Evolutionary conservation across 2,797 vertebrate genomes (phyloP), one percentile per base, ranked within the genome.

Genomic region (Coilia nasus): DNA sequence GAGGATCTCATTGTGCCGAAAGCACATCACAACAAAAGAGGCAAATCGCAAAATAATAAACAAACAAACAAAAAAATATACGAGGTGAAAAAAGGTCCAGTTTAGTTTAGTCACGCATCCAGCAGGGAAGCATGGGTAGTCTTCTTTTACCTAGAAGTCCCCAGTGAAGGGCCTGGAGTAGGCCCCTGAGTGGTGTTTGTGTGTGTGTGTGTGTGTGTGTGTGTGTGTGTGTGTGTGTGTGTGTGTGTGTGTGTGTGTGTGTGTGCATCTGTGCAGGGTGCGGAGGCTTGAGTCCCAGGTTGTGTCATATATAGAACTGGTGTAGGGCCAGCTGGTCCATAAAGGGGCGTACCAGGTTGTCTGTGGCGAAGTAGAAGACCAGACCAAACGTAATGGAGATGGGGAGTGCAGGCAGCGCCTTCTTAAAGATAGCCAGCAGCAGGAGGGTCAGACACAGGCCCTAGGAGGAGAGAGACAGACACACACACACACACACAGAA

Each of bases 341-440:
- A 91, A 99, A 99, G 59, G 98, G 98, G 83, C 97, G 97, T 81
- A 99, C 98, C 91, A 99, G 93, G 94, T 99, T 97, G 94, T 99
- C 98, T 81, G 98, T 99, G 91, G 98, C 97, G 84, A 99, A 99
- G 94, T 99, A 99, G 95, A 99, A 99, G 92, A 99, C 96, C 56
- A 99, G 95, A 92, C 98, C 98, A 46, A 99, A 99, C 0, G 98
- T 98, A 85, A 99, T 99, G 85, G 98, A 99, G 94, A 99, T 99
- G 86, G 98, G 98, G 84, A 99, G 96, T 81, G 98, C 98, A 59
- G 98, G 98, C 88, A 99, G 96, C 0, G 98, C 98, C 90, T 99
- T 99, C 95, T 99, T 99, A 94, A 99, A 99, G 94, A 99, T 99
- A 94, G 98, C 98, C 83, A 99, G 96, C 85, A 99, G 97, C 47